Percentiles rank a stretch among this genome's conserved stretches.
Conservation (phyloP, 2,797 vertebrate genomes). For the Enteromius treurensis region DNA sequence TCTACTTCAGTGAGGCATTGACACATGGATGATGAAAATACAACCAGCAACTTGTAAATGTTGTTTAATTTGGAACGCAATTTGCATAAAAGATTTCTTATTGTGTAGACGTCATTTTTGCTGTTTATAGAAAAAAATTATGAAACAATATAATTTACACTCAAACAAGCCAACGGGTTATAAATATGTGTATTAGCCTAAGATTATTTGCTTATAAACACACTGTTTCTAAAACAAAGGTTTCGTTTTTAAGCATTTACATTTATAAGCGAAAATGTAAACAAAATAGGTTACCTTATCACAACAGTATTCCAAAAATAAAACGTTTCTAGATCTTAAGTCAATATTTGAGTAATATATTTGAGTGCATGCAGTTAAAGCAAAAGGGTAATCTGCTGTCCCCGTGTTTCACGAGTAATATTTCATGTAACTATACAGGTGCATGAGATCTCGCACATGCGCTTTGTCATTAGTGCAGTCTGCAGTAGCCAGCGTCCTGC, state of each 20-base stretch:
- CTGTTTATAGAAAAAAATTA: background rate
- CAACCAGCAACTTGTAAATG: background rate
- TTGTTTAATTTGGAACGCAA: background rate
- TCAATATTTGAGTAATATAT: background rate
- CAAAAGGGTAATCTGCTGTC: background rate
- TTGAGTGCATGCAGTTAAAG: background rate
- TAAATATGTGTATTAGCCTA: background rate
- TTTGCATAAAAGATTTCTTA: background rate
- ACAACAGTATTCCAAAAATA: background rate
- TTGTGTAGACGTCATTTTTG: background rate
- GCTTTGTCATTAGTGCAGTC: conserved; percentile 27
- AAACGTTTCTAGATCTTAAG: background rate
- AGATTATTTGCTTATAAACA: background rate
- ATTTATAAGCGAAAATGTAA: background rate
- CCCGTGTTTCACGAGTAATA: background rate
- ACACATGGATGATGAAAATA: conserved; percentile 3
- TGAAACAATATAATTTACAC: background rate
- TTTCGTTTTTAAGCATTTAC: background rate
- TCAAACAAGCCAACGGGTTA: background rate
- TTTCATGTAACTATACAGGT: conserved; percentile 10
- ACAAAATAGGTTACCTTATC: background rate
- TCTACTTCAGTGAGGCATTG: background rate
- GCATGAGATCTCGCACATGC: conserved; percentile 47
- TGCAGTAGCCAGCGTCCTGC: conserved; percentile 46
- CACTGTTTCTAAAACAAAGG: background rate